Base-by-base conservation (phyloP, 2,888 invertebrate species). In the Andricus curvator region DNA sequence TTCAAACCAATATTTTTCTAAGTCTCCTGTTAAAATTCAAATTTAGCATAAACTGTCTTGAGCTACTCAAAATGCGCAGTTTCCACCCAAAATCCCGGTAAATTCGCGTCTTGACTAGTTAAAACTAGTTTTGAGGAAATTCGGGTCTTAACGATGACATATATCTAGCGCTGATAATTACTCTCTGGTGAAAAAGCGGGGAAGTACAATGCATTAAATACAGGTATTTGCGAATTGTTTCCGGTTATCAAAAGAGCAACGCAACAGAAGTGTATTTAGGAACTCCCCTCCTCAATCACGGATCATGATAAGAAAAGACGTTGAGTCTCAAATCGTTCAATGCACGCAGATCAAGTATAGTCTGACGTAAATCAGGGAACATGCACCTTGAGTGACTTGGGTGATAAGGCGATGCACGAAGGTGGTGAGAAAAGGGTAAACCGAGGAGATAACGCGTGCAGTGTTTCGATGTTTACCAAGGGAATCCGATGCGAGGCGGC, bases 401-500 rank as follows among this genome's bases (percentile, higher is more conserved):
- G 20, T 41, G 67, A 67, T 67, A 67, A 67, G 67, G 11, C 41
- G 66, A 20, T 20, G 37, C n/a, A 66, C 44, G 66, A 65, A 80
- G 33, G 62, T 41, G 64, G 51, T 25, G 66, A 79, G 77, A 67
- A 81, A 81, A 80, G 41, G 80, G 87, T 85, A 86, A 86, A 84
- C 80, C 85, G 85, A 88, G 86, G 76, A 82, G 88, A 88, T 88
- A 88, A 88, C 82, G 84, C 76, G 48, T 80, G 85, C 88, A 87
- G 88, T 88, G 88, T 85, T 82, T 84, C 82, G 83, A 84, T 84
- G 87, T 85, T 87, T 88, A 87, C 86, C 87, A 85, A 78, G 83
- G 82, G 84, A 86, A 88, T 84, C 81, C 84, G 85, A 82, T 81
- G 81, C 82, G 80, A 70, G 11, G 29, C 22, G 29, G 64, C 29